Conservation (phyloP, 1,140 invertebrate species). For the Antheraea mylitta region DNA sequence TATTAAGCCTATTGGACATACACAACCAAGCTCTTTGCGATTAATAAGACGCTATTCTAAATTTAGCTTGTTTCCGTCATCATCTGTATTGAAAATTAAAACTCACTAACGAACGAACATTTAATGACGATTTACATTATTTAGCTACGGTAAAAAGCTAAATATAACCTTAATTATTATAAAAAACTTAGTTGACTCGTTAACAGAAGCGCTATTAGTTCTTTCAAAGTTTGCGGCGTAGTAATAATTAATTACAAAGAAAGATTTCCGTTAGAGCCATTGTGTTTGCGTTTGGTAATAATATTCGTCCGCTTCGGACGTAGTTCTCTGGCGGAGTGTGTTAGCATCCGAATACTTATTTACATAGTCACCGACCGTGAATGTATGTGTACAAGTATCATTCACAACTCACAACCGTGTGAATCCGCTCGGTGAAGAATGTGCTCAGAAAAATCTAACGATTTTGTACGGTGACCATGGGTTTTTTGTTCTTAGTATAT, state of each 20-base stretch:
- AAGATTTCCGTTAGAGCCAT: background rate
- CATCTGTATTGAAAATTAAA: too few species aligned
- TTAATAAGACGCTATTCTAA: too few species aligned
- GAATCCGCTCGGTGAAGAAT: constrained; percentile 62
- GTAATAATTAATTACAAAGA: background rate
- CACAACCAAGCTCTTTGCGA: too few species aligned
- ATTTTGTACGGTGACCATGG: constrained; percentile 43
- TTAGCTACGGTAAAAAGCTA: too few species aligned
- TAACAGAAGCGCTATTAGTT: too few species aligned
- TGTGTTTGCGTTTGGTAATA: background rate
- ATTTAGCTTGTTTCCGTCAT: too few species aligned
- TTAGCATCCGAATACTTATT: constrained; percentile 50
- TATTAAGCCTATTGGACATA: too few species aligned
- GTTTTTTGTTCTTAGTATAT: constrained; percentile 22
- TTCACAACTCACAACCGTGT: constrained; percentile 45
- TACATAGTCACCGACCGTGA: constrained; percentile 72
- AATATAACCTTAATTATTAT: too few species aligned
- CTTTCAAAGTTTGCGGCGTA: too few species aligned
- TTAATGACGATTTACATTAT: too few species aligned
- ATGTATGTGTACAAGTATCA: constrained; percentile 48
- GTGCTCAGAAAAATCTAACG: constrained; percentile 56
- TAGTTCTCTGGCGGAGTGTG: constrained; percentile 21
- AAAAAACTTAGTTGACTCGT: too few species aligned
- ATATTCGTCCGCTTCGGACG: constrained; percentile 2
- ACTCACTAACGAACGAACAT: too few species aligned